A percentile compares a stretch with the other conserved stretches of the same genome.
Evolutionary conservation across 2,888 invertebrate species (phyloP).

Genomic region (Dynastes maya): DNA sequence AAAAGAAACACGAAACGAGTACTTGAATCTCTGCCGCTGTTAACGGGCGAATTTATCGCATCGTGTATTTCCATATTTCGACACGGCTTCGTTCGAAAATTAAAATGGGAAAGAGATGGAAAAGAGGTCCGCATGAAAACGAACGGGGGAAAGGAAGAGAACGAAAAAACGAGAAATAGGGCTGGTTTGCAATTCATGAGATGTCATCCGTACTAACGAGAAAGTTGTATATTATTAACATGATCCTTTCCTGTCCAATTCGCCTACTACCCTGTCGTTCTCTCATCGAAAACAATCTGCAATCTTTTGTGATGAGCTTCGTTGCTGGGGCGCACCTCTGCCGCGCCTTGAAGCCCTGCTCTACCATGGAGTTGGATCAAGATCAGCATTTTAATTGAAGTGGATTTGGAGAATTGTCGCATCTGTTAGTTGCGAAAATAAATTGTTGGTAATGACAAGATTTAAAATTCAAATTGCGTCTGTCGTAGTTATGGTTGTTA

Average conservation of each 20-base stretch:
- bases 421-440: slow-evolving; percentile 31
- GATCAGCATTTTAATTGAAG: slow-evolving; percentile 40
- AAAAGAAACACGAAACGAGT: neutral
- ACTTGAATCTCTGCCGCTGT: neutral
- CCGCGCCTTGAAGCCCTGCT: no score
- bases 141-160: neutral
- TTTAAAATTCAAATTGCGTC: slow-evolving; percentile 44
- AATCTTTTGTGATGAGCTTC: neutral
- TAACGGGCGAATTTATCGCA: slow-evolving; percentile 25
- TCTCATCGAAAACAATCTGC: slow-evolving; percentile 25
- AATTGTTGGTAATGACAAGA: slow-evolving; percentile 37
- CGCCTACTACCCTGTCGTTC: neutral
- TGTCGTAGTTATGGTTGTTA: slow-evolving; percentile 16
- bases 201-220: slow-evolving; percentile 50
- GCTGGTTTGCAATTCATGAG: slow-evolving; percentile 51
- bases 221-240: slow-evolving; percentile 49
- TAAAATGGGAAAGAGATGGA: slow-evolving; percentile 23
- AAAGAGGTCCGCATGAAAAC: neutral
- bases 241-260: slow-evolving; percentile 26
- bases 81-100: slow-evolving; percentile 36
- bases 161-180: neutral
- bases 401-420: slow-evolving; percentile 36
- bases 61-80: slow-evolving; percentile 42
- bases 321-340: neutral
- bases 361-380: neutral